A percentile compares a stretch with the other conserved stretches of the same genome.
phyloP scores from a whole-genome alignment of 2,888 invertebrate species.

The Micoletzkya japonica region DNA sequence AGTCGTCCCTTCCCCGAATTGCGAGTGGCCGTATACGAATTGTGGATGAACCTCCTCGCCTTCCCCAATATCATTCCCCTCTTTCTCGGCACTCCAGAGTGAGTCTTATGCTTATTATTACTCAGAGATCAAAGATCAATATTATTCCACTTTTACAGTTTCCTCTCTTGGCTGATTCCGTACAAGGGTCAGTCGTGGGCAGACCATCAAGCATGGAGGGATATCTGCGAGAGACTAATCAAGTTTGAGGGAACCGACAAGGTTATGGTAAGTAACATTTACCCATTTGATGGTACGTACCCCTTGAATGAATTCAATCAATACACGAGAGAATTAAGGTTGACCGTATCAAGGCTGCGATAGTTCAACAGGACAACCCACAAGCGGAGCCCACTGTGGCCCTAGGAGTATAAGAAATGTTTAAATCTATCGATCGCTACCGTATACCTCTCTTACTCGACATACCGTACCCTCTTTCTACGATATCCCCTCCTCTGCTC shows the following conservation, averaged over 20 bases:
- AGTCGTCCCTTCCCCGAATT: constrained; percentile 30
- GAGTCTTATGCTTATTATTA: background rate
- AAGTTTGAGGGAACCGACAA: background rate
- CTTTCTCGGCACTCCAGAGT: constrained; percentile 25
- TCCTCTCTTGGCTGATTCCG: constrained; percentile 24
- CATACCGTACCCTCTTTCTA: background rate
- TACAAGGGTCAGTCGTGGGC: constrained; percentile 15
- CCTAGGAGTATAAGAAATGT: background rate
- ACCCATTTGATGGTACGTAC: background rate
- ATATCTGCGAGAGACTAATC: constrained; percentile 7
- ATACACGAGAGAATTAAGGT: background rate
- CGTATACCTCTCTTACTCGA: too few species aligned
- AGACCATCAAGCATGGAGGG: constrained; percentile 25
- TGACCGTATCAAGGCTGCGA: constrained; percentile 4
- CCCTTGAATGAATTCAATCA: background rate
- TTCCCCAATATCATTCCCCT: background rate
- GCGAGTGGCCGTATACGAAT: constrained; percentile 11
- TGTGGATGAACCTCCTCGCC: constrained; percentile 23
- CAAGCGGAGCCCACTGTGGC: constrained; percentile 19
- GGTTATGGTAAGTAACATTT: constrained; percentile 13
- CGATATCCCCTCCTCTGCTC: background rate
- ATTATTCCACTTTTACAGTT: background rate
- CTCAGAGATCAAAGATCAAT: background rate
- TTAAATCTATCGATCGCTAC: background rate
- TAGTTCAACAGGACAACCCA: constrained; percentile 4